Percentiles rank a stretch among this genome's conserved stretches.
Conservation (phyloP, 1,140 invertebrate genomes). For the Pogonus chalceus region DNA sequence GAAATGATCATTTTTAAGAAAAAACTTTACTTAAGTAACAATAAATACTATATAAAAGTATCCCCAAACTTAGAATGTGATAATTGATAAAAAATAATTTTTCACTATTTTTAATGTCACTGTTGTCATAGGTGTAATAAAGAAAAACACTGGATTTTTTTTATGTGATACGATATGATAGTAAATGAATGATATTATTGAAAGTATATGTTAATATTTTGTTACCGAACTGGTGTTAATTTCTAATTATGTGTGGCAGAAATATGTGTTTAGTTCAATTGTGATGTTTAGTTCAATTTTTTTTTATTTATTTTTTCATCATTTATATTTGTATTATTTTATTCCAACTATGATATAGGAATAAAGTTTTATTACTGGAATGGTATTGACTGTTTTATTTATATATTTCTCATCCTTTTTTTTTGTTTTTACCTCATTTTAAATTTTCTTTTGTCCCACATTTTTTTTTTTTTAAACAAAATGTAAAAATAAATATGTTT, state of each 20-base stretch:
- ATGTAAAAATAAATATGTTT: too few relatives aligned
- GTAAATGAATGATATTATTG: not conserved
- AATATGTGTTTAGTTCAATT: not conserved
- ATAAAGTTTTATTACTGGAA: conserved; percentile 6
- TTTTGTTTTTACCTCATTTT: too few relatives aligned
- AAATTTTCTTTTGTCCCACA: too few relatives aligned
- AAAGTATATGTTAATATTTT: not conserved
- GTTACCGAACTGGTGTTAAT: too few relatives aligned
- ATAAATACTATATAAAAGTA: not conserved
- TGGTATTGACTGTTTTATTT: too few relatives aligned
- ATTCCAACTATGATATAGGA: not conserved
- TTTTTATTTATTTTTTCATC: not conserved
- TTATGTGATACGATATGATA: not conserved
- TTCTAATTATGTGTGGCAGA: not conserved
- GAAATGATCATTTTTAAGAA: not conserved
- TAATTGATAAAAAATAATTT: not conserved
- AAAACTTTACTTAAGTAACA: not conserved
- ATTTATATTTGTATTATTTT: not conserved
- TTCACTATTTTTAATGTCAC: conserved; percentile 2
- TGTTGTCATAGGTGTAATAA: not conserved
- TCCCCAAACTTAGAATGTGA: not conserved
- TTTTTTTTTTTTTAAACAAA: too few relatives aligned
- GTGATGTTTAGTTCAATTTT: not conserved
- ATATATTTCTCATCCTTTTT: too few relatives aligned
- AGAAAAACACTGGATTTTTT: not conserved